A percentile compares a stretch with the other conserved stretches of the same genome.
These are phyloP conservation scores for Denticeps clupeoides DNA, from an alignment of 2,797 vertebrate genomes.

Conservation along the genomic window DNA sequence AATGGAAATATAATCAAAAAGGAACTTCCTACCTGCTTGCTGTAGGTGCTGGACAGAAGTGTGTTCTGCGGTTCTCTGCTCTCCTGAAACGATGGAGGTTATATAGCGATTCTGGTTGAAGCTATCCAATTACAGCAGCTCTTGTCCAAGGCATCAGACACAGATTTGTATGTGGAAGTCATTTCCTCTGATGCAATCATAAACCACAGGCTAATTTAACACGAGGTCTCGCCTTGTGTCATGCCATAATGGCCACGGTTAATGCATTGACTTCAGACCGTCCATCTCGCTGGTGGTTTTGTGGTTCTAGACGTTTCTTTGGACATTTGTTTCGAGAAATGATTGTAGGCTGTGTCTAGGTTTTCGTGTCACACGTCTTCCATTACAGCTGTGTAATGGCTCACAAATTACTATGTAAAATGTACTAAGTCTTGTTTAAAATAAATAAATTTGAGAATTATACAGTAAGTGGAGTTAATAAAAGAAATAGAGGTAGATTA, in stretches of 20 bases:
- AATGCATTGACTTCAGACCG: background rate
- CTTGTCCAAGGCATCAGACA: slow-evolving; percentile 25
- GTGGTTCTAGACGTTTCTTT: background rate
- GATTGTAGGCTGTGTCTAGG: no score
- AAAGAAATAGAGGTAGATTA: no score
- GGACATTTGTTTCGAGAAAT: slow-evolving; percentile 1
- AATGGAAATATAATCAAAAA: slow-evolving; percentile 2
- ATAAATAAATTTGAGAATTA: no score
- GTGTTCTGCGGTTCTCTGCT: slow-evolving; percentile 11
- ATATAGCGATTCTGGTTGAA: slow-evolving; percentile 35
- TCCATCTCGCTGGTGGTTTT: background rate
- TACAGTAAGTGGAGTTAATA: no score
- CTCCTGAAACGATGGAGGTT: slow-evolving; percentile 24
- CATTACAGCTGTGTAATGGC: no score
- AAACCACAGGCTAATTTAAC: slow-evolving; percentile 35
- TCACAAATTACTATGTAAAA: no score
- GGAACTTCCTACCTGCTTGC: slow-evolving; percentile 38
- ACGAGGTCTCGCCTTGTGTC: slow-evolving; percentile 13
- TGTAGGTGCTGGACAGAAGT: slow-evolving; percentile 24
- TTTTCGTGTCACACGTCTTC: no score
- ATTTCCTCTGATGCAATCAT: slow-evolving; percentile 33
- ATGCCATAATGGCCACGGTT: slow-evolving; percentile 8
- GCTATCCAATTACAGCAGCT: slow-evolving; percentile 36
- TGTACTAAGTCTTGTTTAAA: no score
- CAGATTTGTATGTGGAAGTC: slow-evolving; percentile 34